Conservation (phyloP, 2,888 invertebrate species). For the Ceraclea dissimilis region DNA sequence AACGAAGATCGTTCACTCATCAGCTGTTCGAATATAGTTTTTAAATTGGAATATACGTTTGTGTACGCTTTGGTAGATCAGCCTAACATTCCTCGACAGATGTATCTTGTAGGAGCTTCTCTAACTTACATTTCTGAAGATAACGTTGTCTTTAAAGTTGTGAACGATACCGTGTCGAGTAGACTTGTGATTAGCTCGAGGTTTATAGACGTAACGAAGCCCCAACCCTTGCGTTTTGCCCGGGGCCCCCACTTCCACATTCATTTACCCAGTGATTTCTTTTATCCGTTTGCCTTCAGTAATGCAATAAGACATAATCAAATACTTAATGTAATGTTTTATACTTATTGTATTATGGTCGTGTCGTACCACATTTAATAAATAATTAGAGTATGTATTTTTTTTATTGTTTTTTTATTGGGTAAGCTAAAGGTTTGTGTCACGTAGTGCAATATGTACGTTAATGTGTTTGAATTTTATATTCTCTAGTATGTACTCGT, state of each 20-base stretch:
- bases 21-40: constrained; percentile 35
- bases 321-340: too few species aligned
- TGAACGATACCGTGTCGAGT: background rate
- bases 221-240: constrained; percentile 38
- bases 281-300: constrained; percentile 56
- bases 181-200: constrained; percentile 31
- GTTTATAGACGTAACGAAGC: constrained; percentile 38
- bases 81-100: constrained; percentile 4
- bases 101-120: constrained; percentile 16
- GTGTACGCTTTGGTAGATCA: constrained; percentile 39
- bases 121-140: constrained; percentile 8
- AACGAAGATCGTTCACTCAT: constrained; percentile 28
- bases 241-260: constrained; percentile 58
- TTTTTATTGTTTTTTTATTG: too few species aligned
- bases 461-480: too few species aligned
- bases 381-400: too few species aligned
- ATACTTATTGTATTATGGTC: too few species aligned
- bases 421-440: too few species aligned
- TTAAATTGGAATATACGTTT: constrained; percentile 35
- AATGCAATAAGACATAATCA: background rate
- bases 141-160: constrained; percentile 7
- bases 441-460: too few species aligned
- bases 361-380: too few species aligned
- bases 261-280: constrained; percentile 63
- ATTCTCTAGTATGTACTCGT: too few species aligned